Conservation (phyloP, 1,140 invertebrate species). For the Drosophila willistoni region DNA sequence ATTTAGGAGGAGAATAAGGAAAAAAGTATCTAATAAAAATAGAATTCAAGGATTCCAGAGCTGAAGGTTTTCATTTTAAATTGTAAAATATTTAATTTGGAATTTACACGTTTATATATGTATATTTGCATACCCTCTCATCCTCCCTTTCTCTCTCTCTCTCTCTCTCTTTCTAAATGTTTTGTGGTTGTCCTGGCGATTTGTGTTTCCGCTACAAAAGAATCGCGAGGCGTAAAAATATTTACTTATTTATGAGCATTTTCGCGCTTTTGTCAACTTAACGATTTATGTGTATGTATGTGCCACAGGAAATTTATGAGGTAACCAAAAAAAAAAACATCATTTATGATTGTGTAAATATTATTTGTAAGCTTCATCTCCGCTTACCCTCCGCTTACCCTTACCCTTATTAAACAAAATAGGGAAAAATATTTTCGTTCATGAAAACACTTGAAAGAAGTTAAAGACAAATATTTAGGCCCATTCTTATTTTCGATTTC, state of each 20-base stretch:
- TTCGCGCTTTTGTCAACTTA: conserved; percentile 3
- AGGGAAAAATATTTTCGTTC: too few species aligned
- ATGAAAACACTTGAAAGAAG: too few species aligned
- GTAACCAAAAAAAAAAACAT: neutral
- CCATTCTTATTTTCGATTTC: too few species aligned
- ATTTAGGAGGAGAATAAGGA: neutral
- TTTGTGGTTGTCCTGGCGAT: neutral
- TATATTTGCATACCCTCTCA: neutral
- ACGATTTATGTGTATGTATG: conserved; percentile 4
- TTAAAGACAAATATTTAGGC: too few species aligned
- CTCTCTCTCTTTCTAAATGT: neutral
- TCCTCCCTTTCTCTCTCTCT: neutral
- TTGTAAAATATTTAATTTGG: conserved; percentile 6
- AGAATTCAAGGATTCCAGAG: conserved; percentile 2
- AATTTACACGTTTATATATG: too few species aligned
- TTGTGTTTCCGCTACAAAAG: conserved; percentile 2
- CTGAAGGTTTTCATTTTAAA: neutral
- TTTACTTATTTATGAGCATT: neutral
- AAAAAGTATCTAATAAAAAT: neutral
- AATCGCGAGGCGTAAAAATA: neutral
- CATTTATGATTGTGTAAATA: conserved; percentile 9
- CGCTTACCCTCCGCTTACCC: too few species aligned
- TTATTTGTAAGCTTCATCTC: neutral
- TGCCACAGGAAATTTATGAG: neutral
- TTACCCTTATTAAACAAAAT: too few species aligned